These are phyloP conservation scores for Chaitophorus viminalis DNA, from an alignment of 2,888 invertebrate species.

Conservation along the genomic window DNA sequence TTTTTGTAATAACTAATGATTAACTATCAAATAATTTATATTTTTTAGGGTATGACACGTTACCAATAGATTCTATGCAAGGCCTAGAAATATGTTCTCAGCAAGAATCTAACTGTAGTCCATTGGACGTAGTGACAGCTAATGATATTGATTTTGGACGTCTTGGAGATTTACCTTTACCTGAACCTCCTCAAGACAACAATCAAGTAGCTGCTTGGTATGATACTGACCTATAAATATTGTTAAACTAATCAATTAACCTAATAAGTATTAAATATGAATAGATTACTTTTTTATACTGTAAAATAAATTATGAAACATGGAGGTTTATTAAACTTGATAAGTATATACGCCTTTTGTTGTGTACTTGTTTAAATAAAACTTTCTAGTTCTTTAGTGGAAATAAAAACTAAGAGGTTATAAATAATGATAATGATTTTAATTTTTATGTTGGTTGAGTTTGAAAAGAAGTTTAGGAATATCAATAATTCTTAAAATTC, in stretches of 20 bases:
- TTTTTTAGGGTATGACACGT: conserved; percentile 89
- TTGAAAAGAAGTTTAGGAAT: not conserved
- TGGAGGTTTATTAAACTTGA: not conserved
- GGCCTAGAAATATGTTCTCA: conserved; percentile 86
- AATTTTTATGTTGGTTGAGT: conserved; percentile 8
- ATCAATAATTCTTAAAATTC: too few relatives aligned
- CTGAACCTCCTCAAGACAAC: conserved; percentile 87
- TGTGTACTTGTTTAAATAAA: not conserved
- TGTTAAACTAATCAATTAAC: conserved; percentile 22
- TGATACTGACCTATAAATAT: conserved; percentile 87
- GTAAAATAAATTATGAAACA: conserved; percentile 33
- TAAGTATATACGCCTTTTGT: not conserved
- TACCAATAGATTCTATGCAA: conserved; percentile 97
- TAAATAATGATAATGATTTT: not conserved
- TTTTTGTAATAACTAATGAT: not conserved
- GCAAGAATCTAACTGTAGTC: conserved; percentile 72
- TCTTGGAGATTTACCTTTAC: conserved; percentile 78
- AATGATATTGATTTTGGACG: conserved; percentile 82
- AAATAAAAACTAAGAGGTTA: not conserved
- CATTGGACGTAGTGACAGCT: conserved; percentile 86
- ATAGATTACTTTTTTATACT: conserved; percentile 52
- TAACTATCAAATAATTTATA: not conserved
- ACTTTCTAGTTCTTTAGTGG: not conserved
- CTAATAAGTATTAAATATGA: conserved; percentile 42
- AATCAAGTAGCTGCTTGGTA: conserved; percentile 96